A percentile compares a stretch with the other conserved stretches of the same genome.
Conservation (phyloP, 35 echinoderm and acorn worm species). For the Apostichopus parvimensis region DNA sequence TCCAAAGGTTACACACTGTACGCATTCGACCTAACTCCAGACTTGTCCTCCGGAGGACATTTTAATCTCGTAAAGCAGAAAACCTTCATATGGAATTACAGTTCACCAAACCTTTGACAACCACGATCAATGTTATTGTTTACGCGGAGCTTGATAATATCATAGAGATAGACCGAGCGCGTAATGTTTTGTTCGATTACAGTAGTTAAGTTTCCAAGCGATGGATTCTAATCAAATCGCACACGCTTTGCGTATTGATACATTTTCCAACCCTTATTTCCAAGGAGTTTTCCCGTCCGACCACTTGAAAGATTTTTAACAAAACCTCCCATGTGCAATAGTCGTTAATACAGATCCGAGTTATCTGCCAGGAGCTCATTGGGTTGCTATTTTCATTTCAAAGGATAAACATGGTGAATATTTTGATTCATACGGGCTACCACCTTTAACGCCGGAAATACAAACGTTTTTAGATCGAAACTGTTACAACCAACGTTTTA, state of each 20-base stretch:
- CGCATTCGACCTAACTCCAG: conserved; percentile 62
- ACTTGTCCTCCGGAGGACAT: conserved; percentile 63
- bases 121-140: conserved; percentile 56
- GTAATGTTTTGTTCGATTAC: conserved; percentile 65
- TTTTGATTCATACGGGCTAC: conserved; percentile 38
- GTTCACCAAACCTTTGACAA: conserved; percentile 25
- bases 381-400: conserved; percentile 2
- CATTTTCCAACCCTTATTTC: not conserved
- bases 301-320: not conserved
- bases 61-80: conserved; percentile 57
- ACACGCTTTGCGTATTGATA: not conserved
- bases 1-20: conserved; percentile 69
- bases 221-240: conserved; percentile 28
- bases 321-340: not conserved
- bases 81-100: conserved; percentile 70
- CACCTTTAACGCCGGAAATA: not conserved
- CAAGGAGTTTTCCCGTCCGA: conserved; percentile 26
- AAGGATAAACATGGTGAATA: not conserved
- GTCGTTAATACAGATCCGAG: conserved; percentile 23
- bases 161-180: conserved; percentile 57
- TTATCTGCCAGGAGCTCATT: conserved; percentile 27
- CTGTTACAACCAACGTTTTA: not conserved
- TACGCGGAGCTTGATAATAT: conserved; percentile 77
- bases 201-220: not conserved
- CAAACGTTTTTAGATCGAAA: not conserved